Evolutionary conservation across 64 coral and sea anemone genomes (phyloP).

Genomic region (Montipora cactus): DNA sequence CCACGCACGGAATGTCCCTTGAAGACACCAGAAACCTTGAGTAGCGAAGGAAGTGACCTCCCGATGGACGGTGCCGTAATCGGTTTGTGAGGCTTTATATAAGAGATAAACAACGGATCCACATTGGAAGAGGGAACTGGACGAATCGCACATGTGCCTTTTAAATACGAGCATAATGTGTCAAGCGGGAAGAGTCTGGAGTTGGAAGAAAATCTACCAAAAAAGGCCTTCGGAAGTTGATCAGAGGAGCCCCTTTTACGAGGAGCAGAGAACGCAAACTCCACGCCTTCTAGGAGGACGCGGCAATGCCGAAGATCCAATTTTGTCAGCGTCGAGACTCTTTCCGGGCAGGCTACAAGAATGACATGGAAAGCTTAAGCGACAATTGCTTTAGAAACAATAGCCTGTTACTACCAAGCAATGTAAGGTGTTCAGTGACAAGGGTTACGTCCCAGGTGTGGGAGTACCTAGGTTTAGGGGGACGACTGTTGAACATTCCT

Average conservation of each 20-base stretch:
- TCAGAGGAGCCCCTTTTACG: background rate
- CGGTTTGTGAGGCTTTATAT: too few species aligned
- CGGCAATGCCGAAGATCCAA: too few species aligned
- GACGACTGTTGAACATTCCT: background rate
- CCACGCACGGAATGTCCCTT: too few species aligned
- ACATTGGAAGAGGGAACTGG: too few species aligned
- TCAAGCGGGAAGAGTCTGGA: background rate
- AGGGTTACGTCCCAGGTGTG: background rate
- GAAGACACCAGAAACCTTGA: too few species aligned
- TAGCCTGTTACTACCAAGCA: too few species aligned
- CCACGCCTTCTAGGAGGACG: too few species aligned
- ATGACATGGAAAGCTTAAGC: too few species aligned
- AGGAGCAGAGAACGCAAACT: background rate
- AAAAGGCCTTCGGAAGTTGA: conserved; percentile 37
- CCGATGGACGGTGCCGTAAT: too few species aligned
- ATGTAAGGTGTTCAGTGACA: background rate
- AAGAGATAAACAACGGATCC: too few species aligned
- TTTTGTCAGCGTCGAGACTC: background rate
- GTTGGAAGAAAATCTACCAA: conserved; percentile 7
- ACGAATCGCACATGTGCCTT: background rate
- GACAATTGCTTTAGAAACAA: background rate
- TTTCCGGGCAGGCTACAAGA: background rate
- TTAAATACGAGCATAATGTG: background rate
- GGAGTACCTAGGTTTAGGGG: background rate
- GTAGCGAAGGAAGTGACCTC: too few species aligned